A percentile compares a stretch with the other conserved stretches of the same genome.
Evolutionary conservation across 2,113 vertebrate genomes (phyloP).

Genomic region (Lanius collurio): DNA sequence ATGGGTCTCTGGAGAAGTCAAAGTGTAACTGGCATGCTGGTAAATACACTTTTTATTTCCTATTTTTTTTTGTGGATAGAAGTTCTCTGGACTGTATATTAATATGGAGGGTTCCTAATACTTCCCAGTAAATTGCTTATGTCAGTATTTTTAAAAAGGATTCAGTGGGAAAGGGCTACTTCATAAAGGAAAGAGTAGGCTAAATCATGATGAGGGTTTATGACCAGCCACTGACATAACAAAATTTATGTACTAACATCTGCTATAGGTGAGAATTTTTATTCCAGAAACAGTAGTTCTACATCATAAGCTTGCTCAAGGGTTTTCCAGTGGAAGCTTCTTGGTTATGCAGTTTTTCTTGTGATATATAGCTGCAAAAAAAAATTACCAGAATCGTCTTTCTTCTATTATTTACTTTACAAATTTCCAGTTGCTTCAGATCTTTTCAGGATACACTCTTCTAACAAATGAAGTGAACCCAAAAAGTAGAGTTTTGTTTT

Average conservation of each 20-base stretch:
- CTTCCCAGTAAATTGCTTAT: neutral
- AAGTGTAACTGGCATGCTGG: neutral
- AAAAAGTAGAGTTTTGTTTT: rapidly evolving
- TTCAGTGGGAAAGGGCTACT: neutral
- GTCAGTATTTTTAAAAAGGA: neutral
- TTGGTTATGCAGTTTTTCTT: neutral
- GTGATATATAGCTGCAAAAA: neutral
- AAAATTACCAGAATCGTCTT: neutral
- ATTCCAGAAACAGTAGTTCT: neutral
- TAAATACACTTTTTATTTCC: neutral
- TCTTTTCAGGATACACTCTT: neutral
- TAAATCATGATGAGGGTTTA: neutral
- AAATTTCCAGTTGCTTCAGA: neutral
- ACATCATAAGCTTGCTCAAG: neutral
- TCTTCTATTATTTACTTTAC: neutral
- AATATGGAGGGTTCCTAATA: neutral
- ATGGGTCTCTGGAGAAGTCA: neutral
- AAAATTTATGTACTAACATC: neutral
- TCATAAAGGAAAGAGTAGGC: neutral
- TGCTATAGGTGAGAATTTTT: neutral
- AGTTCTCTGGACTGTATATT: neutral
- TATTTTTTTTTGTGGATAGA: neutral
- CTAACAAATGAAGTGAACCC: neutral
- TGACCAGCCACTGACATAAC: neutral
- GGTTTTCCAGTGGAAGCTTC: neutral